phyloP scores from a whole-genome alignment of 2,888 invertebrate species.

The Aproaerema taeniolella region DNA sequence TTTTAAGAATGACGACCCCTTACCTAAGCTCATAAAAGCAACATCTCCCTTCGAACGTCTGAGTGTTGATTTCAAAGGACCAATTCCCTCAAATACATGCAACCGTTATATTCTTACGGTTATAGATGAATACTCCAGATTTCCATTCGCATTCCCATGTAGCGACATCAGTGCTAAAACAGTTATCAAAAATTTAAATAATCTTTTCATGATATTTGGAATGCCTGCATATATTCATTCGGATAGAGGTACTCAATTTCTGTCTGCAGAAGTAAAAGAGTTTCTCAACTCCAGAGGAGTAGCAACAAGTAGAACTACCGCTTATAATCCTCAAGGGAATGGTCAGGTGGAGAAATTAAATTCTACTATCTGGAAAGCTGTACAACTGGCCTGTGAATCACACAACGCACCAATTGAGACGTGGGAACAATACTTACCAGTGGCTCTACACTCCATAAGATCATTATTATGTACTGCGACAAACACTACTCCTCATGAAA shows the following conservation, averaged over 20 bases:
- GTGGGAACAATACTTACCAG: slow-evolving; percentile 14
- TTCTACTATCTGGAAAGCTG: not conserved
- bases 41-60: slow-evolving; percentile 18
- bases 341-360: slow-evolving; percentile 9
- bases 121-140: slow-evolving; percentile 18
- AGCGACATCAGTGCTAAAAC: slow-evolving; percentile 11
- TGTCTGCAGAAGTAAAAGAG: slow-evolving; percentile 9
- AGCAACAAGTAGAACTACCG: slow-evolving; percentile 8
- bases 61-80: slow-evolving; percentile 21
- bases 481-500: slow-evolving; percentile 16
- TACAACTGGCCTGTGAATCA: not conserved
- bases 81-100: slow-evolving; percentile 16
- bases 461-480: slow-evolving; percentile 15
- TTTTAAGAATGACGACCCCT: slow-evolving; percentile 1
- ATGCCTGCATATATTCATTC: slow-evolving; percentile 12
- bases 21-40: slow-evolving; percentile 17
- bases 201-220: slow-evolving; percentile 10
- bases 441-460: slow-evolving; percentile 17
- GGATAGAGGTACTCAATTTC: slow-evolving; percentile 13
- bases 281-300: slow-evolving; percentile 4
- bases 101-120: slow-evolving; percentile 18
- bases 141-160: slow-evolving; percentile 17
- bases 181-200: slow-evolving; percentile 11
- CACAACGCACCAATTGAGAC: not conserved
- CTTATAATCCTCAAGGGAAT: slow-evolving; percentile 14